A percentile compares a stretch with the other conserved stretches of the same genome.
phyloP scores from a whole-genome alignment of 2,888 invertebrate genomes.

The Acronicta leporina region DNA sequence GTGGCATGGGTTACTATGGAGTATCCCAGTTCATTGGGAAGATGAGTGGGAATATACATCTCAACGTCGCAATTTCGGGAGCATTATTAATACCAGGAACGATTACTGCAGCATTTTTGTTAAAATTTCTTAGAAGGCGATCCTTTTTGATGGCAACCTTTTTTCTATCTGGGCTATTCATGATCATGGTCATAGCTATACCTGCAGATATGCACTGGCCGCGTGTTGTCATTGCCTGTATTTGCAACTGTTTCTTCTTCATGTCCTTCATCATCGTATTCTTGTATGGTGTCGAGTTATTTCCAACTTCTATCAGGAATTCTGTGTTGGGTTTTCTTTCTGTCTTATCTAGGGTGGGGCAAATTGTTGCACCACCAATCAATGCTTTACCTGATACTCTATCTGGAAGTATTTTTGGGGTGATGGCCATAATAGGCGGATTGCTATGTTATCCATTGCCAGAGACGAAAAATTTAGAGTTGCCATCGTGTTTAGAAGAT shows the following conservation, averaged over 20 bases:
- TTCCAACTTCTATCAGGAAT: conserved; percentile 95
- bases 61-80: conserved; percentile 94
- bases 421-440: conserved; percentile 90
- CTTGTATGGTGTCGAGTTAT: conserved; percentile 95
- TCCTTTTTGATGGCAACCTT: conserved; percentile 89
- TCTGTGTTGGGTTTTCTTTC: conserved; percentile 94
- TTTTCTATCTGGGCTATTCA: conserved; percentile 72
- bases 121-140: conserved; percentile 90
- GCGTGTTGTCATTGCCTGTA: conserved; percentile 89
- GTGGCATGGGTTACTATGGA: conserved; percentile 95
- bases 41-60: conserved; percentile 93
- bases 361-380: conserved; percentile 93
- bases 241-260: conserved; percentile 93
- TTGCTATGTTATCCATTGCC: conserved; percentile 91
- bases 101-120: conserved; percentile 86
- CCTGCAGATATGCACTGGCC: conserved; percentile 74
- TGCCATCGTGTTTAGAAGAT: conserved; percentile 75
- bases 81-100: conserved; percentile 90
- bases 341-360: conserved; percentile 94
- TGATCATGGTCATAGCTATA: conserved; percentile 68
- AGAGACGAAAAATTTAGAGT: conserved; percentile 79
- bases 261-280: conserved; percentile 95
- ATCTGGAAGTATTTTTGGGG: conserved; percentile 89
- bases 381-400: conserved; percentile 84
- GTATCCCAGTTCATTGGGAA: conserved; percentile 94